Conservation (phyloP, 2,113 vertebrate genomes). For the Heteronetta atricapilla region DNA sequence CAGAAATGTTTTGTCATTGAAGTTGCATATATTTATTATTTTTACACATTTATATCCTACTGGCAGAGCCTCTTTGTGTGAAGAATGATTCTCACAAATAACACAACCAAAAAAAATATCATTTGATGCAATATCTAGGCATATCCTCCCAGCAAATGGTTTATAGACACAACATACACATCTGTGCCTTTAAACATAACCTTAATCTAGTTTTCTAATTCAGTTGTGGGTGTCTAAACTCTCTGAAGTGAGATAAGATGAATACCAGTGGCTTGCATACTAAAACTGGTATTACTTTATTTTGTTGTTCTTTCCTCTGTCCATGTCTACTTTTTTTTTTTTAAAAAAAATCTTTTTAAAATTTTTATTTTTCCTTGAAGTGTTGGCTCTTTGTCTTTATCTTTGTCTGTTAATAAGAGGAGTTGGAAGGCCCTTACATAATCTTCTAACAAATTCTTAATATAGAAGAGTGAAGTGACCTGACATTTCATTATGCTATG, state of each 20-base stretch:
- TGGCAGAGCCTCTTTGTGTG: not conserved
- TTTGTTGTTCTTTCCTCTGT: not conserved
- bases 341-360: not conserved
- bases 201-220: not conserved
- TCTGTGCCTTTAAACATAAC: not conserved
- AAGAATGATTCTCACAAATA: not conserved
- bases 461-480: not conserved
- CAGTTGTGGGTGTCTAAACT: not conserved
- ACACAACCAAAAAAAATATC: not conserved
- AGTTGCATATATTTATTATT: not conserved
- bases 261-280: not conserved
- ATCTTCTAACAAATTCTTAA: not conserved
- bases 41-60: not conserved
- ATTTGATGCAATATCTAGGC: not conserved
- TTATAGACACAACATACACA: not conserved
- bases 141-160: not conserved
- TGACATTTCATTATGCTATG: conserved; percentile 16
- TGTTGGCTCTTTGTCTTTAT: not conserved
- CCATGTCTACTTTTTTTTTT: not conserved
- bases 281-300: not conserved
- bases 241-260: not conserved
- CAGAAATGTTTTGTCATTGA: not conserved
- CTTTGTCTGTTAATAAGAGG: not conserved
- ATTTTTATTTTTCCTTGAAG: not conserved
- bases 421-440: not conserved